phyloP scores from a whole-genome alignment of 1,140 invertebrate genomes.

The Bombus sylvicola region DNA sequence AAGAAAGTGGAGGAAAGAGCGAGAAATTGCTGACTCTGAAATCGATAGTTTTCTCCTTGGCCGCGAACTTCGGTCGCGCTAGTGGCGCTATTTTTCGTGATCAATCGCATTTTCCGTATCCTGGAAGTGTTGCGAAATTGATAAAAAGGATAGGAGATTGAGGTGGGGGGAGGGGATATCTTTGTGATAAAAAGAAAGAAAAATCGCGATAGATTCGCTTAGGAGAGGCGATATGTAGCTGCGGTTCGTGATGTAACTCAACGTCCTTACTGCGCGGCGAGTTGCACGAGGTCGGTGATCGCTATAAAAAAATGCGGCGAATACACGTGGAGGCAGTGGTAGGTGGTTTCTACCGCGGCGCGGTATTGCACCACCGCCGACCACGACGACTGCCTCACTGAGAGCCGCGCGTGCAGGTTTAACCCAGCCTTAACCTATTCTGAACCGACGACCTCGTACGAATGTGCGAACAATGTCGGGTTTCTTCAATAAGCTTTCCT shows the following conservation, averaged over 20 bases:
- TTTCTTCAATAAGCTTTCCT: conserved; percentile 17
- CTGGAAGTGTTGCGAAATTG: not conserved
- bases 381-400: conserved; percentile 68
- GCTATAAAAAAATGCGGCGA: conserved; percentile 81
- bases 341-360: conserved; percentile 70
- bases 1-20: not conserved
- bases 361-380: conserved; percentile 59
- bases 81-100: conserved; percentile 32
- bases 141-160: not conserved
- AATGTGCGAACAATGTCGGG: conserved; percentile 16
- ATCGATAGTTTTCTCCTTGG: conserved; percentile 20
- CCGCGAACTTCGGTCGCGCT: conserved; percentile 31
- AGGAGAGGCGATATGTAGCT: conserved; percentile 27
- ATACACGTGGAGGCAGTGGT: conserved; percentile 80
- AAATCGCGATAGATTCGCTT: conserved; percentile 36
- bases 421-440: conserved; percentile 57
- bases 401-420: conserved; percentile 65
- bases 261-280: conserved; percentile 81
- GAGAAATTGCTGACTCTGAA: not conserved
- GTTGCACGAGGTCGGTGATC: conserved; percentile 83
- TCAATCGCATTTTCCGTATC: conserved; percentile 30
- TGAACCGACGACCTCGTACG: conserved; percentile 39
- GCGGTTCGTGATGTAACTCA: conserved; percentile 78
- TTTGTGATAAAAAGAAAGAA: not conserved
- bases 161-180: no score